These are phyloP conservation scores for Schizaphis graminum DNA, from an alignment of 2,888 invertebrate species.

Conservation along the genomic window DNA sequence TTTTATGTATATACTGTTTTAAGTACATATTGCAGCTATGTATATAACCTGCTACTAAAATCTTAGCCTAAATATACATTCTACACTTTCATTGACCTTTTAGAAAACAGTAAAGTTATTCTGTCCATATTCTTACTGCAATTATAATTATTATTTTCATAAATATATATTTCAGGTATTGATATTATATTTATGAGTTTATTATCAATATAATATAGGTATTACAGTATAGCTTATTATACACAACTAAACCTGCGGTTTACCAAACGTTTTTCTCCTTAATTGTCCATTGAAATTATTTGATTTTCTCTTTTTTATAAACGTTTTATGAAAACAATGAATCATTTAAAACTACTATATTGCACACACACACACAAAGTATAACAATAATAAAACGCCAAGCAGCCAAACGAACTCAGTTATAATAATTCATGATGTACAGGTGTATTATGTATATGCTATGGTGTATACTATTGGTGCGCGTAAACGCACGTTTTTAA, in stretches of 20 bases:
- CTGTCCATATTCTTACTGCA: background rate
- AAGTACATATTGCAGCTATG: background rate
- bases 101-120: background rate
- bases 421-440: background rate
- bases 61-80: background rate
- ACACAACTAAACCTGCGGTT: background rate
- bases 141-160: constrained; percentile 8
- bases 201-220: background rate
- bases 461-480: background rate
- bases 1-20: background rate
- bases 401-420: background rate
- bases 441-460: background rate
- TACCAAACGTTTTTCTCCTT: constrained; percentile 42
- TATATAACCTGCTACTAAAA: background rate
- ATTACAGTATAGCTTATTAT: background rate
- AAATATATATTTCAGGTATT: background rate
- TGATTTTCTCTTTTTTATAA: constrained; percentile 32
- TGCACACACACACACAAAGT: background rate
- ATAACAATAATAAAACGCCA: constrained; percentile 26
- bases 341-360: background rate
- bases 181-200: background rate
- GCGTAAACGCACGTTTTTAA: constrained; percentile 20
- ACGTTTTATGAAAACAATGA: constrained; percentile 25
- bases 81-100: background rate
- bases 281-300: background rate